Conservation (phyloP, 2,797 vertebrate genomes). For the Melopsittacus undulatus region DNA sequence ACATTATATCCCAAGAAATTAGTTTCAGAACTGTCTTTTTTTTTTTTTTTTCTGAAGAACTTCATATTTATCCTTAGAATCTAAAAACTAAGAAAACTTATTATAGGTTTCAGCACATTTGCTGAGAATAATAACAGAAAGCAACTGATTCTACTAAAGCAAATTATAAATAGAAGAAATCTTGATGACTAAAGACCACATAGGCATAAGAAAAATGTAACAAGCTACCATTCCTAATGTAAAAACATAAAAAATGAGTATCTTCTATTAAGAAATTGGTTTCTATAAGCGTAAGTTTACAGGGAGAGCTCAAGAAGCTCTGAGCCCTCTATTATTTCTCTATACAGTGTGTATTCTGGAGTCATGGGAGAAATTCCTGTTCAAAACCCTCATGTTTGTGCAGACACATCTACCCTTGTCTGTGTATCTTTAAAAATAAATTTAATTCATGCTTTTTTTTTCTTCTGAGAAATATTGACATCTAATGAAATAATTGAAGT, state of each 20-base stretch:
- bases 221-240: neutral
- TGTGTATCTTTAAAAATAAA: neutral
- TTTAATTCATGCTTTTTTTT: neutral
- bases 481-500: neutral
- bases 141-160: neutral
- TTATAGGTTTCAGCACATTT: neutral
- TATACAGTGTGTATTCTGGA: neutral
- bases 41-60: neutral
- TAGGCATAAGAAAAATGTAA: neutral
- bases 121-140: neutral
- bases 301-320: neutral
- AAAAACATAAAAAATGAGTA: neutral
- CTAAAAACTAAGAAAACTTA: neutral
- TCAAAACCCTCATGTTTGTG: neutral
- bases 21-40: neutral
- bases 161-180: neutral
- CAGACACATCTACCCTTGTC: accelerated
- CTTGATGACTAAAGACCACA: neutral
- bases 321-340: neutral
- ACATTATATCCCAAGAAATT: neutral
- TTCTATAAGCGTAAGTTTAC: neutral
- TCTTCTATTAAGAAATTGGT: neutral
- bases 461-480: neutral
- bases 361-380: neutral
- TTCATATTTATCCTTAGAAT: neutral